A percentile compares a stretch with the other conserved stretches of the same genome.
Evolutionary conservation across 2,888 invertebrate species (phyloP).

Genomic region (Timema podura): DNA sequence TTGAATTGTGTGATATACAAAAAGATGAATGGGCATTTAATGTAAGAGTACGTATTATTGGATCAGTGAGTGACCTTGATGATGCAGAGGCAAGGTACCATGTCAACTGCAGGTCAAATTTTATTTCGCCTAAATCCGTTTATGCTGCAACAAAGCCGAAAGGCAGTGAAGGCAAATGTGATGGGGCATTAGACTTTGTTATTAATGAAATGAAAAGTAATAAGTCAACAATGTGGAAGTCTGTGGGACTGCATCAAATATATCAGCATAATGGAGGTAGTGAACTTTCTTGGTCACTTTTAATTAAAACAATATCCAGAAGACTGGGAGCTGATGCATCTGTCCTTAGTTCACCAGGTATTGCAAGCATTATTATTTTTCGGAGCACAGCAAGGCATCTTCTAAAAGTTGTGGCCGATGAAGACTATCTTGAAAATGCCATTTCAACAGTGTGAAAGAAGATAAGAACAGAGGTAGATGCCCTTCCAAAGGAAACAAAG

Average conservation of each 20-base stretch:
- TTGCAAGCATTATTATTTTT: slow-evolving; percentile 9
- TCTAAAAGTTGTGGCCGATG: slow-evolving; percentile 8
- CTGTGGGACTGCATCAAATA: slow-evolving; percentile 10
- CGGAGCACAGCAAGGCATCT: background rate
- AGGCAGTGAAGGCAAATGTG: background rate
- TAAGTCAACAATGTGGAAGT: slow-evolving; percentile 9
- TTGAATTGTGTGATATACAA: slow-evolving; percentile 9
- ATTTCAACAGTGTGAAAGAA: background rate
- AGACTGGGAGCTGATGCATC: background rate
- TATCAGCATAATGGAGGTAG: background rate
- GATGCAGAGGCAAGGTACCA: slow-evolving; percentile 8
- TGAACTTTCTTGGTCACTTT: background rate
- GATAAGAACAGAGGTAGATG: background rate
- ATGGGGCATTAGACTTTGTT: background rate
- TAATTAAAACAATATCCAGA: slow-evolving; percentile 2
- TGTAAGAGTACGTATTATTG: background rate
- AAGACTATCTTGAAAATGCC: background rate
- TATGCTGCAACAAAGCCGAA: slow-evolving; percentile 1
- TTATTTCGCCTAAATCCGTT: background rate
- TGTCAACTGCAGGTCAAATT: slow-evolving; percentile 6
- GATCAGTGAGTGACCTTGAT: background rate
- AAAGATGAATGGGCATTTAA: slow-evolving; percentile 4
- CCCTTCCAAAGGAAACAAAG: background rate
- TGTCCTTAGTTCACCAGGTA: slow-evolving; percentile 10
- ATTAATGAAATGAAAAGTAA: background rate